These are phyloP conservation scores for Tetraodon nigroviridis DNA, from an alignment of 2,113 vertebrate species.

Conservation along the genomic window DNA sequence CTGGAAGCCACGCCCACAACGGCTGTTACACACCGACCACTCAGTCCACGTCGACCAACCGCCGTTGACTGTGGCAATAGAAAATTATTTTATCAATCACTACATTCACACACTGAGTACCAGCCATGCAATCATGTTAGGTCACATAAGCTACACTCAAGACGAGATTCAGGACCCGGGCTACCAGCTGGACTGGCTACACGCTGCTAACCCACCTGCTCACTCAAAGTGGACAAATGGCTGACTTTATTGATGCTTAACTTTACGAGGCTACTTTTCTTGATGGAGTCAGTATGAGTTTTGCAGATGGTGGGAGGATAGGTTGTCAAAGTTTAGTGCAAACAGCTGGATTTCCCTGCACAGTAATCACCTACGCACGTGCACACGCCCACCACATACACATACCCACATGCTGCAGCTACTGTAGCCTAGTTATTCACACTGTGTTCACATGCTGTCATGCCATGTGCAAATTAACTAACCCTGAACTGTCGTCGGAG, in stretches of 20 bases:
- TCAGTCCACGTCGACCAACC: constrained; percentile 97
- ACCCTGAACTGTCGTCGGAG: constrained; percentile 2
- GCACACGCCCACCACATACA: constrained; percentile 3
- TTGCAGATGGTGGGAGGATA: constrained; percentile 25
- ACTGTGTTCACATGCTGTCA: constrained; percentile 6
- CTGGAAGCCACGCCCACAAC: constrained; percentile 89
- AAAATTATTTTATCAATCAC: not conserved
- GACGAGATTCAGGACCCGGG: too few relatives aligned
- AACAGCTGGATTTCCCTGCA: constrained; percentile 28
- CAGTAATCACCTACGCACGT: constrained; percentile 8
- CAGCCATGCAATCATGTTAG: too few relatives aligned
- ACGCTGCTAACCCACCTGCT: not conserved
- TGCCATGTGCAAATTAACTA: constrained; percentile 9
- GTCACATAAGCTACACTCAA: too few relatives aligned
- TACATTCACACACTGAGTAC: too few relatives aligned
- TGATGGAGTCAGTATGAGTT: constrained; percentile 23
- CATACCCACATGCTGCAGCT: constrained; percentile 5
- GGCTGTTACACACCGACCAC: constrained; percentile 90
- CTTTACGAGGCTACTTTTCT: constrained; percentile 24
- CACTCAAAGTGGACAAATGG: not conserved
- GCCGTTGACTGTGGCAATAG: constrained; percentile 79
- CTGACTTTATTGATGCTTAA: constrained; percentile 12
- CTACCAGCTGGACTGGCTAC: not conserved
- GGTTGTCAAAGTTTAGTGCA: constrained; percentile 17
- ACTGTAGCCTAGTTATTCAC: constrained; percentile 4